Base-by-base conservation (phyloP, 2,113 vertebrate genomes). In the Eretmodus cyanostictus region DNA sequence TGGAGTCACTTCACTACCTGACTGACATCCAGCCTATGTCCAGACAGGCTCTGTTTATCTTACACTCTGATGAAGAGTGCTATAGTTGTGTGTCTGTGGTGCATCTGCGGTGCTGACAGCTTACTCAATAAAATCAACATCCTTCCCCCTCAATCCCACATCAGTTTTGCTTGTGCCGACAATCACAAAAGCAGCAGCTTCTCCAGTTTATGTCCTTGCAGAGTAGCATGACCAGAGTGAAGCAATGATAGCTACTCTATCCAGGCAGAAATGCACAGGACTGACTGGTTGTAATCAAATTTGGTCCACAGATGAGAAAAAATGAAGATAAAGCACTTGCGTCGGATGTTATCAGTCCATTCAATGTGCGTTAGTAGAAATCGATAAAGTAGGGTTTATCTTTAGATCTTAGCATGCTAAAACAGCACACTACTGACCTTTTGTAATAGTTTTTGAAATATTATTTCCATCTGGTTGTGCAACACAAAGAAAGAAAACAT, bases 41-140 rank as follows among this genome's bases (percentile, higher is more conserved):
- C 86, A 85, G 84, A 81, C 90, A 87, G 84, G 89, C 61, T 86
- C 8, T 86, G 84, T 91, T 90, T 89, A 89, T 83, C 81, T 91
- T 90, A 59, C 90, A 51, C 57, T 82, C 84, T 53, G 83, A 86
- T 76, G 82, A 80, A 68, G 86, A 82, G 85, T 45, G 80, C 66
- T 34, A 51, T 36, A 57, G 84, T 12, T 22, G 14, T 51, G 68
- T 2, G 66, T 88, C 80, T 51, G 89, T 54, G 68, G 27, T 82
- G 66, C 53, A 79, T 90, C 86, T 86, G 8, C n/a, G 8, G 29
- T 34, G 31, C 38, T 73, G 80, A 92, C 89, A 81, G 80, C 81
- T 80, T 31, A 47, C 78, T 86, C 63, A 40, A 19, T 40, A 59
- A 84, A 73, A 84, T 89, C 71, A 38, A n/a, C 86, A 81, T 8